phyloP scores from a whole-genome alignment of 2,797 vertebrate genomes.

The Pyrocephalus nanus region DNA sequence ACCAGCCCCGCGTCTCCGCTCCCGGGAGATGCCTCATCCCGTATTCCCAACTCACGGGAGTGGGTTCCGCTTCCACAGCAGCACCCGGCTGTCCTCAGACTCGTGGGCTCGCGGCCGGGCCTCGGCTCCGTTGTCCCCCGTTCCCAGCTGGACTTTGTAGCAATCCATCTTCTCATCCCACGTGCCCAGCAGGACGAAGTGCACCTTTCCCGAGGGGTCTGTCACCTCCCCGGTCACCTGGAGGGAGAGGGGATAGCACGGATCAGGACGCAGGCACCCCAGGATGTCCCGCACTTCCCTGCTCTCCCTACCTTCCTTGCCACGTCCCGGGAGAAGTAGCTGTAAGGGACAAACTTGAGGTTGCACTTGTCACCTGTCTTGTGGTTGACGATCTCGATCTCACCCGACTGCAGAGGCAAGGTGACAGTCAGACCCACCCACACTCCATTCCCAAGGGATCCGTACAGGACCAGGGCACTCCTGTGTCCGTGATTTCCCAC shows the following conservation, averaged over 20 bases:
- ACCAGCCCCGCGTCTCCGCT: not conserved
- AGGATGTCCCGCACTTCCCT: fast-evolving
- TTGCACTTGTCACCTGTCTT: constrained; percentile 93
- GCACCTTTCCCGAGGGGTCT: constrained; percentile 88
- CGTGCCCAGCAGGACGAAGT: constrained; percentile 90
- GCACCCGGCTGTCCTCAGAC: constrained; percentile 80
- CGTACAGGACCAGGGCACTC: no score
- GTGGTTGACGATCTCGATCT: constrained; percentile 94
- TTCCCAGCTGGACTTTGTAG: constrained; percentile 80
- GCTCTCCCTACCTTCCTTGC: constrained; percentile 85
- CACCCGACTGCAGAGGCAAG: constrained; percentile 83
- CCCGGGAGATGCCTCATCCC: fast-evolving
- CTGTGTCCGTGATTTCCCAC: constrained; percentile 62
- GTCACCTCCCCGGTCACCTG: constrained; percentile 96
- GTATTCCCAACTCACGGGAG: constrained; percentile 84
- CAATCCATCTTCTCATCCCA: constrained; percentile 99
- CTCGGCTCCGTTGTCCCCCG: constrained; percentile 86
- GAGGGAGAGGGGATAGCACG: not conserved
- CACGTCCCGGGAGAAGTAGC: constrained; percentile 96
- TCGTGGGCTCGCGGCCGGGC: constrained; percentile 84
- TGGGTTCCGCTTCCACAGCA: constrained; percentile 90
- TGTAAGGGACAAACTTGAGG: constrained; percentile 95
- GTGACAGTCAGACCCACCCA: not conserved
- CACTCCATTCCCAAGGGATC: fast-evolving
- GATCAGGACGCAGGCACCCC: fast-evolving